A percentile compares a stretch with the other conserved stretches of the same genome.
These are phyloP conservation scores for Spodoptera littoralis DNA, from an alignment of 2,888 invertebrate species.

Conservation along the genomic window DNA sequence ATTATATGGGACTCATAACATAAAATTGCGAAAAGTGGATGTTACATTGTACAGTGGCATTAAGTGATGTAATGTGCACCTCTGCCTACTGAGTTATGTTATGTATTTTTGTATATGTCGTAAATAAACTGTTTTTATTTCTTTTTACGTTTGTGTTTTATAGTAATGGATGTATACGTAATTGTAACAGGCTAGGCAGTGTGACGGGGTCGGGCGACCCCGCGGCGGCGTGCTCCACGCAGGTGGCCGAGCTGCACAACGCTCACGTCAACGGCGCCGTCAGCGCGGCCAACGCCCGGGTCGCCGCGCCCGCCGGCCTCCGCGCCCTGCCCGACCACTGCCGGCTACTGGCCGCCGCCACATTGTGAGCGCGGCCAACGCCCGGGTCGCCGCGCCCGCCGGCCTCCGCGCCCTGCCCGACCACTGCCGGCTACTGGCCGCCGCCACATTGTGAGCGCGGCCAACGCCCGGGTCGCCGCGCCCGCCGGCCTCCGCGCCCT, in stretches of 20 bases:
- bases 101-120: not conserved
- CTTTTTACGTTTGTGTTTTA: no score
- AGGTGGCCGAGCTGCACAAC: conserved; percentile 90
- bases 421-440: conserved; percentile 44
- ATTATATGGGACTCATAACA: no score
- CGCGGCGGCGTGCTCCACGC: conserved; percentile 90
- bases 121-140: no score
- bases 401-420: conserved; percentile 53
- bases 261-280: conserved; percentile 84
- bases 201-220: conserved; percentile 89
- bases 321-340: conserved; percentile 54
- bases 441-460: no score
- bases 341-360: not conserved
- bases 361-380: conserved; percentile 30
- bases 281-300: conserved; percentile 43
- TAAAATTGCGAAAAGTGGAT: no score
- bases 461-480: conserved; percentile 57
- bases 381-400: conserved; percentile 54
- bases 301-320: conserved; percentile 56
- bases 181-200: conserved; percentile 82
- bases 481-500: conserved; percentile 50
- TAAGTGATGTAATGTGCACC: not conserved
- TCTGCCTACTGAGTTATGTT: no score
- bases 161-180: no score
- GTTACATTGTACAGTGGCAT: not conserved